phyloP scores from a whole-genome alignment of 2,113 vertebrate genomes.

The Sinosuthora webbiana region DNA sequence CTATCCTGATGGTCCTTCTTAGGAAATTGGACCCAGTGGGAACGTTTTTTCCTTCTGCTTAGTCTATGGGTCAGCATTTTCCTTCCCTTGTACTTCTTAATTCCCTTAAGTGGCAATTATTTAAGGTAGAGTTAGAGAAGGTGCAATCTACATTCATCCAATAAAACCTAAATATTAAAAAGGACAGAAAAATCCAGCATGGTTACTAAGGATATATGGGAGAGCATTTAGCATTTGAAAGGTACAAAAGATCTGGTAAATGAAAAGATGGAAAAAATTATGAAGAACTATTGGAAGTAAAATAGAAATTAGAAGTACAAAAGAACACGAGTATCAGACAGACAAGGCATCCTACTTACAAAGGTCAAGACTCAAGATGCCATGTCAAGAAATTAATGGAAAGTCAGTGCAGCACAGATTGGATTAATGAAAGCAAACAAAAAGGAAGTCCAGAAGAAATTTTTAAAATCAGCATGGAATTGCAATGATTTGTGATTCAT shows the following conservation, averaged over 20 bases:
- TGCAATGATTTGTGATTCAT: slow-evolving; percentile 24
- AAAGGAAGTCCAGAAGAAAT: slow-evolving; percentile 27
- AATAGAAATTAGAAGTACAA: slow-evolving; percentile 63
- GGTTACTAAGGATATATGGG: slow-evolving; percentile 75
- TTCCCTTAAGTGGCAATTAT: slow-evolving; percentile 80
- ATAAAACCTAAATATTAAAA: slow-evolving; percentile 81
- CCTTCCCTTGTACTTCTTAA: slow-evolving; percentile 77
- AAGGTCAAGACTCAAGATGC: slow-evolving; percentile 62
- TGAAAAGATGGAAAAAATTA: slow-evolving; percentile 55
- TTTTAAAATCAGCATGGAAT: slow-evolving; percentile 30
- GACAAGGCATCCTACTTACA: slow-evolving; percentile 50
- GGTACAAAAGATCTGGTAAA: slow-evolving; percentile 51
- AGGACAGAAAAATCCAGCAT: slow-evolving; percentile 74
- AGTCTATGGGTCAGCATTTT: slow-evolving; percentile 78
- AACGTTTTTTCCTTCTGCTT: slow-evolving; percentile 73
- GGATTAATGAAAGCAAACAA: slow-evolving; percentile 55
- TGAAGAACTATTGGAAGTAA: slow-evolving; percentile 53
- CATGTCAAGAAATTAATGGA: slow-evolving; percentile 33
- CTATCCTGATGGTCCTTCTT: slow-evolving; percentile 74
- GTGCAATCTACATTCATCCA: slow-evolving; percentile 76
- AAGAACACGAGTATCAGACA: slow-evolving; percentile 49
- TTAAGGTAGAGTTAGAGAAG: slow-evolving; percentile 77
- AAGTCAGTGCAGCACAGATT: neutral
- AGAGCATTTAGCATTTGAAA: slow-evolving; percentile 70
- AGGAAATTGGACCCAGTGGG: slow-evolving; percentile 77